A percentile compares a stretch with the other conserved stretches of the same genome.
Conservation (phyloP, 2,888 invertebrate genomes). For the Spodoptera picta region DNA sequence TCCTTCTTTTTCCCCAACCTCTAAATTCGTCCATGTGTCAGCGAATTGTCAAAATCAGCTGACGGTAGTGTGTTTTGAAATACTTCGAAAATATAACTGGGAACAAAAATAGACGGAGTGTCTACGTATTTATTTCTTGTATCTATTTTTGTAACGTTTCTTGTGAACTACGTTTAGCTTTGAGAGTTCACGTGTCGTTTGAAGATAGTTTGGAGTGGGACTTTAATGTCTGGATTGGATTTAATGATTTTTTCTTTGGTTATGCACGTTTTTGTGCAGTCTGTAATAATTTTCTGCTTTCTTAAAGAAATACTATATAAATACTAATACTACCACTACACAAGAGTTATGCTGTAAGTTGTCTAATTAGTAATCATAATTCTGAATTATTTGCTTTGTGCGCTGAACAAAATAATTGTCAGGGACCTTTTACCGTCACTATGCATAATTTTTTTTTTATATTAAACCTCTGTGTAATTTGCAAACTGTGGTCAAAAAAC, state of each 20-base stretch:
- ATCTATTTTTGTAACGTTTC: slow-evolving; percentile 52
- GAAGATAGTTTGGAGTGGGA: slow-evolving; percentile 22
- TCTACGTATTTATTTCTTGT: slow-evolving; percentile 59
- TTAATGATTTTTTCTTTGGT: neutral
- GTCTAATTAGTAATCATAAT: too few species aligned
- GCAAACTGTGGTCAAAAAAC: too few species aligned
- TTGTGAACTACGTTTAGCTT: slow-evolving; percentile 39
- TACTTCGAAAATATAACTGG: slow-evolving; percentile 64
- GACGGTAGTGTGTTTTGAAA: slow-evolving; percentile 61
- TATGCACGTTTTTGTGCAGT: too few species aligned
- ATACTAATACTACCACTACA: too few species aligned
- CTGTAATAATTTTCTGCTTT: too few species aligned
- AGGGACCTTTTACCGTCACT: too few species aligned
- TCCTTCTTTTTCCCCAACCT: slow-evolving; percentile 12
- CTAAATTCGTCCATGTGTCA: slow-evolving; percentile 59
- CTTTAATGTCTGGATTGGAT: slow-evolving; percentile 29
- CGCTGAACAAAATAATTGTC: too few species aligned
- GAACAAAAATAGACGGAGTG: slow-evolving; percentile 60
- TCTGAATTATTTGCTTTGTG: too few species aligned
- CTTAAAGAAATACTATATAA: too few species aligned
- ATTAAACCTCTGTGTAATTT: too few species aligned
- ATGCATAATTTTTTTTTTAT: too few species aligned
- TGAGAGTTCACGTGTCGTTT: slow-evolving; percentile 28
- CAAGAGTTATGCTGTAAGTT: too few species aligned
- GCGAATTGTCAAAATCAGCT: slow-evolving; percentile 67